Conservation (phyloP, 2,888 invertebrate genomes). For the Orchesella flavescens region DNA sequence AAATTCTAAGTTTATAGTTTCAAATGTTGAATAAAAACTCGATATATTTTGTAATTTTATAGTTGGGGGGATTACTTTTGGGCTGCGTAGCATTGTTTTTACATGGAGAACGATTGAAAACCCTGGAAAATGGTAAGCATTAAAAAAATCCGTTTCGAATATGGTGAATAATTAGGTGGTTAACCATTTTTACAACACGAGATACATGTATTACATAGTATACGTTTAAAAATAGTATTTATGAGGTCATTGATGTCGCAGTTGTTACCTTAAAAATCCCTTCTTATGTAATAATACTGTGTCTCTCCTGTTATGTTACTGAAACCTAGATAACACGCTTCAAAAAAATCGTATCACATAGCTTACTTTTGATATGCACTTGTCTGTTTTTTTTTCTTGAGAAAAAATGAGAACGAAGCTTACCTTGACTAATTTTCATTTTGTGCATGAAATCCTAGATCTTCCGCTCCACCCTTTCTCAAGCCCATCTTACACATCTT, state of each 20-base stretch:
- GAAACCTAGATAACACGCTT: neutral
- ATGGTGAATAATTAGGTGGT: too few relatives aligned
- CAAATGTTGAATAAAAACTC: too few relatives aligned
- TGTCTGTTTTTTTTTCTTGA: too few relatives aligned
- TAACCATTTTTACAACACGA: too few relatives aligned
- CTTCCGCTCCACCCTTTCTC: slow-evolving; percentile 51
- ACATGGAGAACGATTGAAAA: slow-evolving; percentile 14
- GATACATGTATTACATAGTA: neutral
- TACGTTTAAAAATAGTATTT: neutral
- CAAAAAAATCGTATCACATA: too few relatives aligned
- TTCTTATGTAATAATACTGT: neutral
- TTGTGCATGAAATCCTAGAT: slow-evolving; percentile 31
- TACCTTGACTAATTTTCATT: slow-evolving; percentile 49
- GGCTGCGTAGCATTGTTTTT: slow-evolving; percentile 33
- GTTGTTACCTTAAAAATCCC: neutral
- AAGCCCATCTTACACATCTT: slow-evolving; percentile 23
- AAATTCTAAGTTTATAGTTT: too few relatives aligned
- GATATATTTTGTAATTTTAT: neutral
- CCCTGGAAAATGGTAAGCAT: slow-evolving; percentile 18
- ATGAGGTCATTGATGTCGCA: too few relatives aligned
- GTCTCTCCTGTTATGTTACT: slow-evolving; percentile 1
- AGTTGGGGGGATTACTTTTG: slow-evolving; percentile 22
- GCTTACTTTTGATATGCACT: too few relatives aligned
- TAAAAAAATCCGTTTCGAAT: neutral
- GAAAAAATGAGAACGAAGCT: neutral